Conservation (phyloP, 2,797 vertebrate genomes). For the Anguilla marmorata region DNA sequence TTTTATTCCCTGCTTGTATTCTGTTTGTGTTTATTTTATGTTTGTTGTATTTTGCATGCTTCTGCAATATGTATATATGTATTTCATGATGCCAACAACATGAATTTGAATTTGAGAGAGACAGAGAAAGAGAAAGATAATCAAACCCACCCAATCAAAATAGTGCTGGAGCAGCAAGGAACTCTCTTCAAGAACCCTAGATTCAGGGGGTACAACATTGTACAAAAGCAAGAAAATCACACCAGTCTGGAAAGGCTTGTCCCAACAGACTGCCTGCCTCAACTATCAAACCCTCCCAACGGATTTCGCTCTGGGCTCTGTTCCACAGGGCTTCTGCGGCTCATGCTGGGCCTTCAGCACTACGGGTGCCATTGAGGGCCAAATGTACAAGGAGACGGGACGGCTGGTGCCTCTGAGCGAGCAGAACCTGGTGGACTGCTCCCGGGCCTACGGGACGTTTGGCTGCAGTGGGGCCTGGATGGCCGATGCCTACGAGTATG, state of each 20-base stretch:
- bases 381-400: slow-evolving; percentile 72
- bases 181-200: background rate
- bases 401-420: slow-evolving; percentile 74
- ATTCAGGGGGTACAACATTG: background rate
- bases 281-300: background rate
- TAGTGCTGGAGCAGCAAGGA: background rate
- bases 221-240: background rate
- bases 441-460: slow-evolving; percentile 69
- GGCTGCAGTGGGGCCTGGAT: slow-evolving; percentile 79
- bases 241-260: background rate
- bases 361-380: slow-evolving; percentile 76
- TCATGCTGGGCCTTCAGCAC: slow-evolving; percentile 83
- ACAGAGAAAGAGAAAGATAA: background rate
- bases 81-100: background rate
- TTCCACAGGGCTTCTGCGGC: slow-evolving; percentile 73
- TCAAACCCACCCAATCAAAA: background rate
- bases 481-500: slow-evolving; percentile 77
- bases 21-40: background rate
- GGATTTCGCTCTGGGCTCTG: background rate
- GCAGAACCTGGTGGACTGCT: slow-evolving; percentile 79
- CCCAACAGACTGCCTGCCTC: background rate
- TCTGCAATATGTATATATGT: background rate
- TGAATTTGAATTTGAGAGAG: background rate
- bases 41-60: background rate
- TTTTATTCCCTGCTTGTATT: background rate